Evolutionary conservation across 2,797 vertebrate species (phyloP).

Genomic region (Myiotriccus ornatus): DNA sequence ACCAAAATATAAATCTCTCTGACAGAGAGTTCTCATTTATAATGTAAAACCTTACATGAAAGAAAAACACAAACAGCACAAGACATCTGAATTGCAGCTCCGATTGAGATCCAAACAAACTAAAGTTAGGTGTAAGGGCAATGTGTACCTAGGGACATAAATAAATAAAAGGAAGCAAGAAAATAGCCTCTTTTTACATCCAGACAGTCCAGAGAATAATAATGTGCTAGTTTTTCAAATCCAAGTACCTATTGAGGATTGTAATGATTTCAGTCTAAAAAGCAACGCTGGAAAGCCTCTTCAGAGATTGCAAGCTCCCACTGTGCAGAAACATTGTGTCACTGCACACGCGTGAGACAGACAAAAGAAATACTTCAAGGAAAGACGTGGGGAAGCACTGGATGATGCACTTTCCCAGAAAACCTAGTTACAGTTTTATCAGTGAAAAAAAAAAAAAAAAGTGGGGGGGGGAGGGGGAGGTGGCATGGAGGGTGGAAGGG

Average conservation of each 20-base stretch:
- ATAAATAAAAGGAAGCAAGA: conserved; percentile 43
- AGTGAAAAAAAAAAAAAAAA: neutral
- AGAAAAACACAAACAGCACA: conserved; percentile 48
- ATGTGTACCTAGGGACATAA: conserved; percentile 35
- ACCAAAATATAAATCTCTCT: conserved; percentile 50
- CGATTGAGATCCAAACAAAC: conserved; percentile 56
- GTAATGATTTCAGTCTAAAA: conserved; percentile 80
- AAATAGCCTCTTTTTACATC: conserved; percentile 74
- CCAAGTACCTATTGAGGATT: conserved; percentile 76
- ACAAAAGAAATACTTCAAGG: conserved; percentile 76
- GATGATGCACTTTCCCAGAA: conserved; percentile 61
- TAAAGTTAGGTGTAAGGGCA: conserved; percentile 71
- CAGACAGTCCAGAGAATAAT: conserved; percentile 77
- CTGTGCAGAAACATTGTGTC: conserved; percentile 78
- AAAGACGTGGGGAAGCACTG: conserved; percentile 50
- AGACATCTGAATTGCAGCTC: conserved; percentile 61
- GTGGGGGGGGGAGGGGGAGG: accelerated
- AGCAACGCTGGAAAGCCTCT: conserved; percentile 76
- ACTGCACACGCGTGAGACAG: conserved; percentile 70
- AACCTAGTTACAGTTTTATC: conserved; percentile 45
- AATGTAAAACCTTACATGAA: conserved; percentile 67
- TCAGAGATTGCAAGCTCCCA: conserved; percentile 76
- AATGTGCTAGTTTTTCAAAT: conserved; percentile 77
- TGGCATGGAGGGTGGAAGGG: neutral
- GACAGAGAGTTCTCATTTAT: conserved; percentile 52